Evolutionary conservation across 1,140 invertebrate species (phyloP).

Genomic region (Cydia strobilella): DNA sequence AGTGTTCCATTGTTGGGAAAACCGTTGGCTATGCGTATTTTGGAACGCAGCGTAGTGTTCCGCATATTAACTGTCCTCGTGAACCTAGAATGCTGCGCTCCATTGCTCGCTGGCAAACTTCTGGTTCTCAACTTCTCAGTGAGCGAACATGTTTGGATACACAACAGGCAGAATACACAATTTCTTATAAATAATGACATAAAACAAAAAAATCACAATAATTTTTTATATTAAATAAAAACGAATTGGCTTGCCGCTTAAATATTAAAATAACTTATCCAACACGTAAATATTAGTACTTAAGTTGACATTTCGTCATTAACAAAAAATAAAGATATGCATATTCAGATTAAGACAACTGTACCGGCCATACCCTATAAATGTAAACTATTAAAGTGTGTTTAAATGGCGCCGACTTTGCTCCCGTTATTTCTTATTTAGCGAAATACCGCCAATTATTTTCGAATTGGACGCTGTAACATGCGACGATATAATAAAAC

Average conservation of each 20-base stretch:
- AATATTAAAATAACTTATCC: neutral
- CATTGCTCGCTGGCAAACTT: no score
- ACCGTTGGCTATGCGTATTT: neutral
- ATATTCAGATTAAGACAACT: neutral
- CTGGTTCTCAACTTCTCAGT: no score
- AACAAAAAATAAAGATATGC: conserved; percentile 14
- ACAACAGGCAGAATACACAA: no score
- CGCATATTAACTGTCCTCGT: neutral
- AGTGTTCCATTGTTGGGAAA: no score
- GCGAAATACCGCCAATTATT: conserved; percentile 16
- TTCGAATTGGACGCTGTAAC: neutral
- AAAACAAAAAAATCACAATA: no score
- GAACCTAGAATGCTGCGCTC: neutral
- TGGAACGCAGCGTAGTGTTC: neutral
- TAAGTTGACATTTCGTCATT: conserved; percentile 3
- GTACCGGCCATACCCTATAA: neutral
- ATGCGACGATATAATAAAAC: neutral
- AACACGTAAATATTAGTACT: neutral
- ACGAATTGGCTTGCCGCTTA: neutral
- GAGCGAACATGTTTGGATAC: no score
- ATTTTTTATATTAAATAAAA: neutral
- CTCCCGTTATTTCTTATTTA: conserved; percentile 8
- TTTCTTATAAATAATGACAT: no score
- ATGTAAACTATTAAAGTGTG: conserved; percentile 14
- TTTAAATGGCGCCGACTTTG: neutral